Base-by-base conservation (phyloP, 2,888 invertebrate genomes). In the Limnephilus rhombicus region DNA sequence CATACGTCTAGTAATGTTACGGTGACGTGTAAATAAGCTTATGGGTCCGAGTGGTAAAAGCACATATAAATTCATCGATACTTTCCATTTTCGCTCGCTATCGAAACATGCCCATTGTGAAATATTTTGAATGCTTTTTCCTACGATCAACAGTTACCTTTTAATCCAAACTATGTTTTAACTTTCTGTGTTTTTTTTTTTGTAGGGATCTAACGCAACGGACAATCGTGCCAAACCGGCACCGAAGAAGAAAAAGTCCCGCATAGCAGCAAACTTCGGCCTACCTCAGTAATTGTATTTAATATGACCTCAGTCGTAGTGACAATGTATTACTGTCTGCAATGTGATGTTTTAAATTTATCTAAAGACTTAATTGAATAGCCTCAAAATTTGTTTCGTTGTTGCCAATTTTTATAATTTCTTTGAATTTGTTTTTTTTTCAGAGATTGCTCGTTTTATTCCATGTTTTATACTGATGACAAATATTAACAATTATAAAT, bases 231-330 rank as follows among this genome's bases (percentile, higher is more conserved):
- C 18, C 34, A 83, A 83, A 41, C 85, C 85, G 12, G 45, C n/a
- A 34, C 85, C 80, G 24, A 94, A 94, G 85, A 95, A 94, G 91
- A 94, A 94, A 92, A 94, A 94, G 91, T 95, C 95, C 9, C 94
- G 95, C 18, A 94, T 95, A 5, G 95, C 95, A n/a, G 95, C 95
- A 0, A 95, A 95, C 91, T 95, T 95, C 92, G 94, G 85, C 41
- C 85, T 83, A 37, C 31, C 34, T 34, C 34, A 83, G 31, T 83
- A 83, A 83, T 83, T 83, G n/a, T 68, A 68, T 68, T 68, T 68
- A 68, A 68, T 68, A 68, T 68, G 68, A 68, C 18, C 68, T 68
- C 68, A n/a, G 68, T 24, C 68, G n/a, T 68, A 68, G 68, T 68
- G 68, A 68, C 68, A 68, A 68, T 2, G 68, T 68, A 68, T 68